These are phyloP conservation scores for Alouatta palliata DNA, from an alignment of 2,113 vertebrate species.

Conservation along the genomic window DNA sequence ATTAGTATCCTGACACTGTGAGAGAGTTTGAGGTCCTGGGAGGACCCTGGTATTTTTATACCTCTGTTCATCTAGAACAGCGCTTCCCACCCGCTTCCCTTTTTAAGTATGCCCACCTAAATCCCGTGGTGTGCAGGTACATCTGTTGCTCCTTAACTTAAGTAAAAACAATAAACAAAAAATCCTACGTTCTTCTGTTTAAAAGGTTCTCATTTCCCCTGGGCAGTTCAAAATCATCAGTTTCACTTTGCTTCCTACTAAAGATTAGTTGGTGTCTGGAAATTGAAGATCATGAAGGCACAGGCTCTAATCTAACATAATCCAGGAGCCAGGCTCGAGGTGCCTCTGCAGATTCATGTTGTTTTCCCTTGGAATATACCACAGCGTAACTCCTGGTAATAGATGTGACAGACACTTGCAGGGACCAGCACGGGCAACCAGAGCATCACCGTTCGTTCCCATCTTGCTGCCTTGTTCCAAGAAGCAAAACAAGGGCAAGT, in stretches of 20 bases:
- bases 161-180: not conserved
- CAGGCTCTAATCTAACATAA: not conserved
- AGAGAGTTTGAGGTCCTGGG: not conserved
- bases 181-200: not conserved
- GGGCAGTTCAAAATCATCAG: not conserved
- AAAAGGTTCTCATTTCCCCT: not conserved
- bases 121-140: not conserved
- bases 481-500: not conserved
- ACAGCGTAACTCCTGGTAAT: not conserved
- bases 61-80: not conserved
- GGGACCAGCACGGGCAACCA: too few species aligned
- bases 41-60: not conserved
- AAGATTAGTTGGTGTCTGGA: not conserved
- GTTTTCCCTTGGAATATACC: not conserved
- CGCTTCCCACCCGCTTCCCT: not conserved
- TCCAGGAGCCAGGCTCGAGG: too few species aligned
- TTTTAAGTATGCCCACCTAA: not conserved
- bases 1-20: not conserved
- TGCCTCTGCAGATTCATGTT: not conserved
- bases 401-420: not conserved
- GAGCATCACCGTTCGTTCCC: not conserved
- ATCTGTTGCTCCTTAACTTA: not conserved
- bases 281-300: not conserved
- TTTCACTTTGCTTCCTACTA: not conserved
- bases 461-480: not conserved